Percentiles rank a stretch among this genome's conserved stretches.
Evolutionary conservation across 2,797 vertebrate species (phyloP).

Genomic region (Mormyrops boulengeri): DNA sequence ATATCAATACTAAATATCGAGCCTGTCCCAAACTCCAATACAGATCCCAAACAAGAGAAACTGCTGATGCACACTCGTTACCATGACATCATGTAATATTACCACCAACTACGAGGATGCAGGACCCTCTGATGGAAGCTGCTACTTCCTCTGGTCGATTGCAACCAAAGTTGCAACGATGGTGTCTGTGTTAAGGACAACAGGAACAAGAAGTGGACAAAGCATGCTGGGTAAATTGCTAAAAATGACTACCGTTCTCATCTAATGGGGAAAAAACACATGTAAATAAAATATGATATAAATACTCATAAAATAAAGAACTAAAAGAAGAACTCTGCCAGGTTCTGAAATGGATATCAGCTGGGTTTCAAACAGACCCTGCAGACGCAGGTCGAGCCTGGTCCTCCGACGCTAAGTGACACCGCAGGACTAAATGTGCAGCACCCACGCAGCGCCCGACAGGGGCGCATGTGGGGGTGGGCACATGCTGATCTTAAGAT

Average conservation of each 20-base stretch:
- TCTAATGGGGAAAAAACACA: not conserved
- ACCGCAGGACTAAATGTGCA: not conserved
- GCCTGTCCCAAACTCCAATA: constrained; percentile 13
- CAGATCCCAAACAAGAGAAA: constrained; percentile 18
- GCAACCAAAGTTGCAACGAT: not conserved
- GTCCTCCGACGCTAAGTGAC: not conserved
- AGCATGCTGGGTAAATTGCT: not conserved
- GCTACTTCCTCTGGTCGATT: not conserved
- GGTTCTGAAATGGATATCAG: not conserved
- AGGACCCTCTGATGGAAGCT: not conserved
- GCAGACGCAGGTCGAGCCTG: not conserved
- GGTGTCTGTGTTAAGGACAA: not conserved
- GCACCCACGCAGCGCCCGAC: not conserved
- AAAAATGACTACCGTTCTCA: not conserved
- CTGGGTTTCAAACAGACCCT: not conserved
- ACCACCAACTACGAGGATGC: not conserved
- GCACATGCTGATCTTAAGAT: not conserved
- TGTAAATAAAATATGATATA: not conserved
- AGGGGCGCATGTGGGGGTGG: not conserved
- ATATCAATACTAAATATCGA: constrained; percentile 20
- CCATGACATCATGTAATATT: not conserved
- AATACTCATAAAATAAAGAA: not conserved
- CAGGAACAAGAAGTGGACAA: not conserved
- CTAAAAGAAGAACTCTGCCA: not conserved
- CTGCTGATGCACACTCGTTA: constrained; percentile 11